Percentiles rank a stretch among this genome's conserved stretches.
These are phyloP conservation scores for Megastigmus dorsalis DNA, from an alignment of 2,888 invertebrate species.

Conservation along the genomic window DNA sequence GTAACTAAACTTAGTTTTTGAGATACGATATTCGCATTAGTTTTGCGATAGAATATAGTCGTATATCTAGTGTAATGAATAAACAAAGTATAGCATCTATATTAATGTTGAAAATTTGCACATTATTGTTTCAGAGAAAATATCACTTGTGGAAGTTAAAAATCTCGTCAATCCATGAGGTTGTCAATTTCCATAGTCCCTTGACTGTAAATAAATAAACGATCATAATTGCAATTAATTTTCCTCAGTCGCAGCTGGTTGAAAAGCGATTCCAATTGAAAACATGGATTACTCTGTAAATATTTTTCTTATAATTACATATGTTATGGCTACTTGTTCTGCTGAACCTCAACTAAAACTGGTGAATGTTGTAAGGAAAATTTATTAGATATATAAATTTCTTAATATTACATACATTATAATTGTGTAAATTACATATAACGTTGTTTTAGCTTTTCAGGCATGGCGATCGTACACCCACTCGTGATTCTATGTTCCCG, in stretches of 20 bases:
- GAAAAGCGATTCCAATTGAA: background rate
- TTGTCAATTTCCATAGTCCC: no score
- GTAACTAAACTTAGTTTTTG: no score
- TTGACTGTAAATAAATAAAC: no score
- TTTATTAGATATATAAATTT: background rate
- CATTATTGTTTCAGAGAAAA: no score
- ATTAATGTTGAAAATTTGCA: no score
- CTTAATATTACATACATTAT: background rate
- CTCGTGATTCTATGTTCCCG: background rate
- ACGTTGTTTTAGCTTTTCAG: conserved; percentile 38
- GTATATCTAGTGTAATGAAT: no score
- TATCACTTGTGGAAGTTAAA: no score
- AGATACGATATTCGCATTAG: no score
- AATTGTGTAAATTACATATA: background rate
- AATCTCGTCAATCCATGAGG: no score
- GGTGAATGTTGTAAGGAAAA: conserved; percentile 25
- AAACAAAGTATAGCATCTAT: no score
- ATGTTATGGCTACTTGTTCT: background rate
- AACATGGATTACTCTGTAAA: background rate
- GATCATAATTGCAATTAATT: no score
- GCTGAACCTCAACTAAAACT: conserved; percentile 14
- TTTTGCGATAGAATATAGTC: no score
- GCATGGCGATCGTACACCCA: conserved; percentile 50
- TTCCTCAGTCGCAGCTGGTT: background rate
- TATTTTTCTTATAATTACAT: background rate